Evolutionary conservation across 1,140 invertebrate species (phyloP).

Genomic region (Drosophila bifasciata): DNA sequence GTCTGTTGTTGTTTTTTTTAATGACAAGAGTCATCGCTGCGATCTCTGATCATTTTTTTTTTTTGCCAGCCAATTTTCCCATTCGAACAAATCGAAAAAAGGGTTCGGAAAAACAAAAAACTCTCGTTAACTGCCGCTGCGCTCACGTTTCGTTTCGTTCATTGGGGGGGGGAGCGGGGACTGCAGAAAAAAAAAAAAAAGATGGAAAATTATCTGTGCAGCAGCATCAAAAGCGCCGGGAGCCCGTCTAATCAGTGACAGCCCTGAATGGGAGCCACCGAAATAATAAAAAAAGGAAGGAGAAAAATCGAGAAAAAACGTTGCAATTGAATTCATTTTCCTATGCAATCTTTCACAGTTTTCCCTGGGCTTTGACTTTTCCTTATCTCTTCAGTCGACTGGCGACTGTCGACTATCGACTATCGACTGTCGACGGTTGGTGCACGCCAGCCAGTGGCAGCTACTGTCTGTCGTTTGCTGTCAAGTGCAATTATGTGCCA

Average conservation of each 20-base stretch:
- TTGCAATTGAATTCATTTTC: constrained; percentile 74
- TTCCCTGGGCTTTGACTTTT: constrained; percentile 47
- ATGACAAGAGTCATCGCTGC: constrained; percentile 45
- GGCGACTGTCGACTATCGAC: constrained; percentile 33
- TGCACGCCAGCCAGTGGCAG: constrained; percentile 33
- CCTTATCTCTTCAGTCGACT: constrained; percentile 26
- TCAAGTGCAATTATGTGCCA: constrained; percentile 58
- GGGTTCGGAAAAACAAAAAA: constrained; percentile 46
- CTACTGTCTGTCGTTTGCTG: constrained; percentile 44
- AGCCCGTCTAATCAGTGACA: constrained; percentile 65
- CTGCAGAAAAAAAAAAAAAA: constrained; percentile 10
- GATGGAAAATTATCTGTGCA: constrained; percentile 71
- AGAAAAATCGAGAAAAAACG: too few species aligned
- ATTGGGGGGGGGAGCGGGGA: neutral
- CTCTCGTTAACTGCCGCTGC: constrained; percentile 58
- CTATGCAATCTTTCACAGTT: constrained; percentile 75
- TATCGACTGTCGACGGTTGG: constrained; percentile 32
- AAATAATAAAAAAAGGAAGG: constrained; percentile 22
- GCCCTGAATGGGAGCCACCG: constrained; percentile 40
- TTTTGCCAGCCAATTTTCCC: constrained; percentile 44
- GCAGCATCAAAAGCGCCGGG: constrained; percentile 65
- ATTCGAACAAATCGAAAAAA: constrained; percentile 52
- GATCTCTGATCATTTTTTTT: constrained; percentile 65
- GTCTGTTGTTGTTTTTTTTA: constrained; percentile 9
- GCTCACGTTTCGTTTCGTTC: constrained; percentile 60